A percentile compares a stretch with the other conserved stretches of the same genome.
These are phyloP conservation scores for Clistopyga incitator DNA, from an alignment of 2,888 invertebrate genomes.

Conservation along the genomic window DNA sequence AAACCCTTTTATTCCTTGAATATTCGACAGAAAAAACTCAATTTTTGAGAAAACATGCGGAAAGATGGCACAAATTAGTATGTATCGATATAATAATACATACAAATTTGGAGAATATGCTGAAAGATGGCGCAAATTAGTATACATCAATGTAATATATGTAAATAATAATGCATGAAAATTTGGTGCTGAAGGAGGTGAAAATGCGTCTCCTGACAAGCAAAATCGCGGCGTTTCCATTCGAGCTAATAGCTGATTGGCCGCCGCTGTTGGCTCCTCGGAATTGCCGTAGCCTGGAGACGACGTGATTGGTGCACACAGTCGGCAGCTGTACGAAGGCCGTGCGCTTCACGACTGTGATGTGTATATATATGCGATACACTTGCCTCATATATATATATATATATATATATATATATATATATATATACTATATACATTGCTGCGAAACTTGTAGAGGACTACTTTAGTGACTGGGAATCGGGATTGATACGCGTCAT, in stretches of 20 bases:
- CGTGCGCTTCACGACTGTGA: not conserved
- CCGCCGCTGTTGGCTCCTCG: not conserved
- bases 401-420: not conserved
- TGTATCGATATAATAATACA: too few relatives aligned
- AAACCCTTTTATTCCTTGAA: too few relatives aligned
- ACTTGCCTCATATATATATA: too few relatives aligned
- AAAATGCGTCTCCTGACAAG: too few relatives aligned
- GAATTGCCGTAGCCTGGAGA: not conserved
- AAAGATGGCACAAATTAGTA: too few relatives aligned
- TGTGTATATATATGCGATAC: not conserved
- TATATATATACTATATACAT: not conserved
- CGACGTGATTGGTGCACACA: not conserved
- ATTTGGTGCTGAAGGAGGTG: too few relatives aligned
- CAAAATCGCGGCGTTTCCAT: not conserved
- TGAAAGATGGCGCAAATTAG: too few relatives aligned
- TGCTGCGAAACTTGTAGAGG: not conserved
- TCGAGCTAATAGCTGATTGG: conserved; percentile 8
- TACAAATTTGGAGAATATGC: too few relatives aligned
- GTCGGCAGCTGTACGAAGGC: not conserved
- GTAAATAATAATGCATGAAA: too few relatives aligned
- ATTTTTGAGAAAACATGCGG: too few relatives aligned
- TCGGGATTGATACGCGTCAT: conserved; percentile 17
- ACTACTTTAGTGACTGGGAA: not conserved
- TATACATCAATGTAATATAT: too few relatives aligned
- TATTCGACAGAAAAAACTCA: too few relatives aligned